Evolutionary conservation across 2,113 vertebrate genomes (phyloP), one percentile per base, ranked within the genome.

Genomic region (Oxyruncus cristatus): DNA sequence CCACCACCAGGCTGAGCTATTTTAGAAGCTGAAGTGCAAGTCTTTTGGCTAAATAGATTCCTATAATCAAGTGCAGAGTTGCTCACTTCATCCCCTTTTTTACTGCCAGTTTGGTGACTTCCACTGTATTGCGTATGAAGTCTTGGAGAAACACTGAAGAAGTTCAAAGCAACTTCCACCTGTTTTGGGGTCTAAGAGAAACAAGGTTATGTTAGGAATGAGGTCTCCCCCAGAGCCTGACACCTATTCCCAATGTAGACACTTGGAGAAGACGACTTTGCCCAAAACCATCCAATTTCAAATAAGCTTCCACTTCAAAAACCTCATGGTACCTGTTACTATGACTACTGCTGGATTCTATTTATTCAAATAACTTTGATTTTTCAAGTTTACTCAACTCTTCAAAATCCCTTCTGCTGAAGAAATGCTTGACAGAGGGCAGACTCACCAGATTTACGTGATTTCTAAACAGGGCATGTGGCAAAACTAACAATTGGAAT

Each of bases 181-280:
- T 61, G 12, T 56, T 17, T 62, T 37, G 6, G 28, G 32, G 46
- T 37, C 17, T 39, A 85, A 41, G 7, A 7, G 24, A 88, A 83
- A 46, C 4, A 16, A 42, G 12, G 32, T 49, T 20, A 42, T 3
- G 3, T n/a, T 1, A 79, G 28, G 28, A 82, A 82, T 0, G 0
- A 5, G 5, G 8, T 23, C 12, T 53, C 12, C 63, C 23, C 33
- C 27, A 77, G 37, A 74, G 41, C 16, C 32, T 62, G 32, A 84
- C 14, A 19, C 5, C 26, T 77, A 49, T 19, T 44, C 27, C 35
- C 14, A n/a, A 1, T 2, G 3, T 14, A 3, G 41, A 49, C 11
- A 84, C 17, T 42, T n/a, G 19, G 14, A 66, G 24, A 62, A 66
- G 21, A 28, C 22, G 22, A 11, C 12, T 79, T 79, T 79, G 52